Base-by-base conservation (phyloP, 2,888 invertebrate genomes). In the Steinernema hermaphroditum region DNA sequence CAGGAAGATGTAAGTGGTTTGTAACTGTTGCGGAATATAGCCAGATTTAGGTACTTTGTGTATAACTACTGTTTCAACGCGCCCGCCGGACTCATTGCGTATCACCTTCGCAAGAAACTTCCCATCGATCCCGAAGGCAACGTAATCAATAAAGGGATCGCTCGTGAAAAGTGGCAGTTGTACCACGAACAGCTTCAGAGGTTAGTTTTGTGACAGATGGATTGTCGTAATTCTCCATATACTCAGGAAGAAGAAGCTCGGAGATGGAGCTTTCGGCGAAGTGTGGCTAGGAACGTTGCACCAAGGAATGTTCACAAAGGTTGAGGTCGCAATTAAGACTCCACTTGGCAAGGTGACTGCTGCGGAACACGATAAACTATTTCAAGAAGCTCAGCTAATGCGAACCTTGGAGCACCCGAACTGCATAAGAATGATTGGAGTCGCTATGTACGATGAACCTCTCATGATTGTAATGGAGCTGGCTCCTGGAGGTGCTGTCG, bases 191-290 rank as follows among this genome's bases (percentile, higher is more conserved):
- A 74, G 34, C 32, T 75, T 49, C 16, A 68, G 8, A 46, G 62
- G 75, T 75, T 8, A 22, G 43, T 43, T n/a, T 72, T n/a, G n/a
- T 29, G 69, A 4, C 2, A 72, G 16, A 27, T 14, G n/a, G 19
- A 72, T 72, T n/a, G n/a, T 37, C 37, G 37, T 4, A 37, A 8
- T 37, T 8, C 4, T 24, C 22, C 12, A n/a, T 71, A 16, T 19
- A 29, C 49, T 34, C 41, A 75, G 74, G 19, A 41, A 27, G 54
- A 68, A 70, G 46, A 69, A 50, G n/a, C 24, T 77, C 14, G 77
- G 77, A 0, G 50, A 69, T n/a, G 77, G 77, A 34, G 77, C 77
- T 16, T 77, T 77, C 44, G 75, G 75, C 1, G 75, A 77, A 43
- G 77, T 77, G 16, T 75, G 70, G 68, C 41, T 70, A 19, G 72